Evolutionary conservation across 2,113 vertebrate genomes (phyloP).

Genomic region (Synchiropus splendidus): DNA sequence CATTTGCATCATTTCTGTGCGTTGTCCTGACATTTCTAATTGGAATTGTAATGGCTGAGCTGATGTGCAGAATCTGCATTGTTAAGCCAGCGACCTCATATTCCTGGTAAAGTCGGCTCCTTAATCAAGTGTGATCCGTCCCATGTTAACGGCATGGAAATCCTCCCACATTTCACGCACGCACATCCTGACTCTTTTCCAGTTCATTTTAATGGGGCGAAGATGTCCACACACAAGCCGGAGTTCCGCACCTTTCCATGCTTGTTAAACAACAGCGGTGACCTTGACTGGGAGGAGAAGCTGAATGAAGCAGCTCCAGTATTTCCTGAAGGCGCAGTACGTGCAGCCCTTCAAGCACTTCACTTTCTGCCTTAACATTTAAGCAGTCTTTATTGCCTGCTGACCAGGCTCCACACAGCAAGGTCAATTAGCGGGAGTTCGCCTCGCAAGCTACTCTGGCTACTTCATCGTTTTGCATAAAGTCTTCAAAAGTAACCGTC

Average conservation of each 20-base stretch:
- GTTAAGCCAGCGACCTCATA: slow-evolving; percentile 49
- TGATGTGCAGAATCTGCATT: slow-evolving; percentile 38
- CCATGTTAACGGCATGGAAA: slow-evolving; percentile 35
- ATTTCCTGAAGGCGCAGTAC: slow-evolving; percentile 60
- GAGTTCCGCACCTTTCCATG: slow-evolving; percentile 55
- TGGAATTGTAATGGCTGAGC: slow-evolving; percentile 47
- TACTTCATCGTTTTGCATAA: slow-evolving; percentile 50
- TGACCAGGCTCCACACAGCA: slow-evolving; percentile 58
- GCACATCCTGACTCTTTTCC: not conserved
- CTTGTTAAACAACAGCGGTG: slow-evolving; percentile 66
- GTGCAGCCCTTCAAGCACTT: slow-evolving; percentile 63
- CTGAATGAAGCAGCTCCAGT: slow-evolving; percentile 70
- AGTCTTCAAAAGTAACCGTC: slow-evolving; percentile 45
- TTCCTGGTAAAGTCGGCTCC: slow-evolving; percentile 38
- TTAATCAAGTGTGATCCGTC: slow-evolving; percentile 54
- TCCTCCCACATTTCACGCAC: slow-evolving; percentile 24
- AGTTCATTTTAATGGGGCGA: not conserved
- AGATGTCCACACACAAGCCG: slow-evolving; percentile 20
- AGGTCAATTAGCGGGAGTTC: slow-evolving; percentile 65
- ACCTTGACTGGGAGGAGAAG: slow-evolving; percentile 70
- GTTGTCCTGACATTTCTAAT: slow-evolving; percentile 38
- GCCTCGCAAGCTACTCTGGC: slow-evolving; percentile 50
- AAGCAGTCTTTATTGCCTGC: slow-evolving; percentile 66
- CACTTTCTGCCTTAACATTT: slow-evolving; percentile 62
- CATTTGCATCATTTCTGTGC: slow-evolving; percentile 32